Percentiles rank a stretch among this genome's conserved stretches.
Conservation (phyloP, 2,797 vertebrate genomes). For the Varecia variegata region DNA sequence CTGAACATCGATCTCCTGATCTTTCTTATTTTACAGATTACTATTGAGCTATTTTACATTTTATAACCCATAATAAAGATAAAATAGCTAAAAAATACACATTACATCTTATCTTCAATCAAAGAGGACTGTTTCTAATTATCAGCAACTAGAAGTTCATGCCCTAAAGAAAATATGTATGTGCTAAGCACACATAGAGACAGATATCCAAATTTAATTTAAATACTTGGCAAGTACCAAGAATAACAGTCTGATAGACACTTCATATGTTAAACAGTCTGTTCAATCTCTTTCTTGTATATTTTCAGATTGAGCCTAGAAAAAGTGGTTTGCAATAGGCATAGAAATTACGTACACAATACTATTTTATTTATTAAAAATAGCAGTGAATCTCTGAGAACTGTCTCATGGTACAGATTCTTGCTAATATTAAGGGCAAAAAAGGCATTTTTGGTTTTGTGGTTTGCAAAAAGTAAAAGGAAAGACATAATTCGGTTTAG, state of each 20-base stretch:
- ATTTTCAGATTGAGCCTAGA: constrained; percentile 52
- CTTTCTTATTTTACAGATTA: background rate
- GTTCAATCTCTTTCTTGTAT: constrained; percentile 63
- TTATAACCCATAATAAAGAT: constrained; percentile 37
- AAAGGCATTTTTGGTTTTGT: background rate
- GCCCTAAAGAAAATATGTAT: constrained; percentile 19
- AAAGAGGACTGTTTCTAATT: constrained; percentile 54
- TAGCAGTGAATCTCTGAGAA: background rate
- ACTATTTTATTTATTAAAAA: constrained; percentile 49
- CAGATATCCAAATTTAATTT: constrained; percentile 71
- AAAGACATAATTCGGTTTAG: background rate
- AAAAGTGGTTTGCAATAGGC: background rate
- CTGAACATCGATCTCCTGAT: constrained; percentile 54
- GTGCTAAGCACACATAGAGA: constrained; percentile 45
- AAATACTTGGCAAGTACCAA: constrained; percentile 54
- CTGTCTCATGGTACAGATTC: background rate
- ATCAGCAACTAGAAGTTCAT: constrained; percentile 33
- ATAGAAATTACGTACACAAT: background rate
- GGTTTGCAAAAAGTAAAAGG: background rate
- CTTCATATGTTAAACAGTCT: constrained; percentile 51
- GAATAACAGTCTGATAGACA: constrained; percentile 64
- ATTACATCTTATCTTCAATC: constrained; percentile 48
- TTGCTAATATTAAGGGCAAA: background rate
- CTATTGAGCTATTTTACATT: constrained; percentile 52
- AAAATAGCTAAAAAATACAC: constrained; percentile 59